Conservation (phyloP, 2,888 invertebrate genomes). For the Hirtodrosophila confusa region DNA sequence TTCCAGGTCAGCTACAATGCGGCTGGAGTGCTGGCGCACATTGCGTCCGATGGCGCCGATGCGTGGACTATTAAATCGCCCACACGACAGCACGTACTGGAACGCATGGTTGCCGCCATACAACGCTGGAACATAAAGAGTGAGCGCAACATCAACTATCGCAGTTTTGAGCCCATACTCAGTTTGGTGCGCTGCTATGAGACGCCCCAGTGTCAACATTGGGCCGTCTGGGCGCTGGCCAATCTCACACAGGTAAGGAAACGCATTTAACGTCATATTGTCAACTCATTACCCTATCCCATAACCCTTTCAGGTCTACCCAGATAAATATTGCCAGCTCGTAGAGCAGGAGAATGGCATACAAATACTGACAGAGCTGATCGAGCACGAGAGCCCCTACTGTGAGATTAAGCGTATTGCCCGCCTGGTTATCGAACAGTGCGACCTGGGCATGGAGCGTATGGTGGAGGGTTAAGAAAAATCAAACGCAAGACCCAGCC, state of each 20-base stretch:
- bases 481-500: not conserved
- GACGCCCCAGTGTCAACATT: conserved; percentile 96
- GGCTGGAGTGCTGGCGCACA: conserved; percentile 97
- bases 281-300: not conserved
- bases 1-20: conserved; percentile 95
- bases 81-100: conserved; percentile 88
- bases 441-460: conserved; percentile 82
- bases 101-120: conserved; percentile 92
- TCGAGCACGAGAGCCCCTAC: conserved; percentile 87
- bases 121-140: conserved; percentile 94
- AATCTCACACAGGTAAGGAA: conserved; percentile 90
- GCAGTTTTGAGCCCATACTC: conserved; percentile 97
- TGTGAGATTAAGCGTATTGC: conserved; percentile 89
- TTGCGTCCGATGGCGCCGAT: conserved; percentile 94
- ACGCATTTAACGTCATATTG: fast-evolving
- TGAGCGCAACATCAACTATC: conserved; percentile 97
- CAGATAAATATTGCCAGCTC: conserved; percentile 95
- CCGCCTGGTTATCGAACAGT: conserved; percentile 88
- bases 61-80: conserved; percentile 92
- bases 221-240: conserved; percentile 99
- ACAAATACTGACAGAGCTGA: conserved; percentile 88
- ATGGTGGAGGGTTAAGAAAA: conserved; percentile 80
- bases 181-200: conserved; percentile 92
- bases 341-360: conserved; percentile 95
- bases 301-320: conserved; percentile 85